phyloP scores from a whole-genome alignment of 2,797 vertebrate species.

The Parauchenoglanis punctatus region DNA sequence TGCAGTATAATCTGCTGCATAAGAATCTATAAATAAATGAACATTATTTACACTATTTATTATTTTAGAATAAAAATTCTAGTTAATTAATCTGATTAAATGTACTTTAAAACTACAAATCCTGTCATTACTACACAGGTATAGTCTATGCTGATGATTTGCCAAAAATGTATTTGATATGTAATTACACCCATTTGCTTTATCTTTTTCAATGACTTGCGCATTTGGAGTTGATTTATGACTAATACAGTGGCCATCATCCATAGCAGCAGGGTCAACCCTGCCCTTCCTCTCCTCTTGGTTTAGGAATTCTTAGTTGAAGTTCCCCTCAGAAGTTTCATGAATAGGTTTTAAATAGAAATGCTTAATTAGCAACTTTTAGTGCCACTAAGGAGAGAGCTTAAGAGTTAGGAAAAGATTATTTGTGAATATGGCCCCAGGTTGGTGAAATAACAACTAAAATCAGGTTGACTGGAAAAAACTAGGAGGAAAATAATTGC shows the following conservation, averaged over 20 bases:
- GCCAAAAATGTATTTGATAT: neutral
- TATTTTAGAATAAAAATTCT: no score
- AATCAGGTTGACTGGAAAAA: constrained; percentile 4
- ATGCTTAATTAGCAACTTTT: no score
- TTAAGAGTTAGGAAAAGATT: neutral
- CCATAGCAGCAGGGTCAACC: neutral
- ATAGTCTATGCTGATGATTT: neutral
- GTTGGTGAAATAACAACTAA: neutral
- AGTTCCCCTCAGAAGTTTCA: neutral
- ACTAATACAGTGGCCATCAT: neutral
- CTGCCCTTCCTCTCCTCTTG: neutral
- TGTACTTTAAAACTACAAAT: neutral
- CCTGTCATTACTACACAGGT: neutral
- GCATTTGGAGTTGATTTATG: neutral
- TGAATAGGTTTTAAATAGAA: neutral
- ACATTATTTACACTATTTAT: no score
- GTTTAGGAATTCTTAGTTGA: neutral
- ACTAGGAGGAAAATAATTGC: neutral
- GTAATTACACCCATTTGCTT: neutral
- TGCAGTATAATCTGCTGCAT: neutral
- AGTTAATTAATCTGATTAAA: neutral
- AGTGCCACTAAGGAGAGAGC: neutral
- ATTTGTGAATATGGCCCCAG: neutral
- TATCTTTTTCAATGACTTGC: neutral
- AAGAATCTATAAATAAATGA: neutral